These are phyloP conservation scores for Ophraella communa DNA, from an alignment of 2,888 invertebrate genomes.

Conservation along the genomic window DNA sequence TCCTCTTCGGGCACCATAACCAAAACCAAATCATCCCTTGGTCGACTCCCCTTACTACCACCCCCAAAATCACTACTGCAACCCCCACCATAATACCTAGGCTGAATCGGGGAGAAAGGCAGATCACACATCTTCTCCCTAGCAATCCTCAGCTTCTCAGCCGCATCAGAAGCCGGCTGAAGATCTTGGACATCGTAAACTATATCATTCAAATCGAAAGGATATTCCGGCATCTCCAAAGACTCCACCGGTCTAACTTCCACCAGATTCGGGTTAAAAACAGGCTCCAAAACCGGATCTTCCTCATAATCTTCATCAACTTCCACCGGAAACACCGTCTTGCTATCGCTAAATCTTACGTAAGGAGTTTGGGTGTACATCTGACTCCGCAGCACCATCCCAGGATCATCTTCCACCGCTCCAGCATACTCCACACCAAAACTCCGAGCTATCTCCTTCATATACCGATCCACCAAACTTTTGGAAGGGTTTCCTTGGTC, in stretches of 20 bases:
- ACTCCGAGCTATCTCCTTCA: slow-evolving; percentile 95
- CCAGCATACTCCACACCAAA: slow-evolving; percentile 93
- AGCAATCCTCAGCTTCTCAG: neutral
- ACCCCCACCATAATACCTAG: neutral
- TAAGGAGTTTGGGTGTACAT: neutral
- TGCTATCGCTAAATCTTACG: neutral
- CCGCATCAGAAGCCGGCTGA: neutral
- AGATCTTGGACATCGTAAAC: neutral
- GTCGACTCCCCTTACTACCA: no score
- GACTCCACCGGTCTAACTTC: neutral
- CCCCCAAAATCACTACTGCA: neutral
- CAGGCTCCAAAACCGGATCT: neutral
- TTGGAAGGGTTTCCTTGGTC: slow-evolving; percentile 86
- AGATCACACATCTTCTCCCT: neutral
- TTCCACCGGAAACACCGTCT: neutral
- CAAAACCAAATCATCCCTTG: no score
- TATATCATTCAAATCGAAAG: neutral
- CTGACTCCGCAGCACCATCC: neutral
- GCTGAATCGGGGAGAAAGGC: neutral
- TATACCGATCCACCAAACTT: slow-evolving; percentile 93
- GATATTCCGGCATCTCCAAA: neutral
- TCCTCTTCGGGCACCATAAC: no score
- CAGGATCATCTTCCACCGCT: neutral
- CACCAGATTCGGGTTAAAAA: no score
- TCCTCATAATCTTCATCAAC: neutral